These are phyloP conservation scores for Drosophila setifemur DNA, from an alignment of 1,140 invertebrate species.

Conservation along the genomic window DNA sequence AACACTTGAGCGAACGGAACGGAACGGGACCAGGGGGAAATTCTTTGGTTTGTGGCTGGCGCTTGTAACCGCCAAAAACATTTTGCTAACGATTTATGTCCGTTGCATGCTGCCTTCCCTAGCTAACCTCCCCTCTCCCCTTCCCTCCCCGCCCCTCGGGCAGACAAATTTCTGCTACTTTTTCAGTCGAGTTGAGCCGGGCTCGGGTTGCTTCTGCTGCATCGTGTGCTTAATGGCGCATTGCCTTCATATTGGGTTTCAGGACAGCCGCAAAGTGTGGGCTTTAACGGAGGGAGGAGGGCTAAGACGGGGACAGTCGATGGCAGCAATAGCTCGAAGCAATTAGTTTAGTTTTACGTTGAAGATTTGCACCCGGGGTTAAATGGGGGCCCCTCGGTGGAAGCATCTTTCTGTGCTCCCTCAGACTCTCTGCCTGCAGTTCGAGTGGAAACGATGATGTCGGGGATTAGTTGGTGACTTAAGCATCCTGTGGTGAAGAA, in stretches of 20 bases:
- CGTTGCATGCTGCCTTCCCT: conserved; percentile 60
- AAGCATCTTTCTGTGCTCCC: neutral
- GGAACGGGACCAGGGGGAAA: neutral
- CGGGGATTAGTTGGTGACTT: conserved; percentile 41
- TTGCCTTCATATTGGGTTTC: conserved; percentile 45
- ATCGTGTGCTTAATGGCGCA: conserved; percentile 57
- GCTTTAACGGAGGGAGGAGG: neutral
- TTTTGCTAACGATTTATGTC: conserved; percentile 79
- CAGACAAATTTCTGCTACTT: conserved; percentile 70
- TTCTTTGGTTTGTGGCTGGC: conserved; percentile 32
- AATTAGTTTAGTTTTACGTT: conserved; percentile 61
- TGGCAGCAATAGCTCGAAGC: conserved; percentile 55
- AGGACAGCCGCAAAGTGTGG: conserved; percentile 12
- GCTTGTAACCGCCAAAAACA: conserved; percentile 77
- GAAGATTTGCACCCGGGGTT: conserved; percentile 32
- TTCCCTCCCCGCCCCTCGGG: neutral
- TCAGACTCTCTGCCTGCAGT: neutral
- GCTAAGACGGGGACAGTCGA: conserved; percentile 4
- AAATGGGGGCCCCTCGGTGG: conserved; percentile 26
- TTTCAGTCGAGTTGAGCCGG: conserved; percentile 36
- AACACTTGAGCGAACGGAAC: conserved; percentile 25
- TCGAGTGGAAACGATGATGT: conserved; percentile 40
- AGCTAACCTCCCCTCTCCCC: neutral
- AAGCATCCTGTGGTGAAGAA: conserved; percentile 7
- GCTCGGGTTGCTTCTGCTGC: conserved; percentile 8